Evolutionary conservation across 2,113 vertebrate species (phyloP), one percentile per base, ranked within the genome.

Genomic region (Gymnocephalus cernua): DNA sequence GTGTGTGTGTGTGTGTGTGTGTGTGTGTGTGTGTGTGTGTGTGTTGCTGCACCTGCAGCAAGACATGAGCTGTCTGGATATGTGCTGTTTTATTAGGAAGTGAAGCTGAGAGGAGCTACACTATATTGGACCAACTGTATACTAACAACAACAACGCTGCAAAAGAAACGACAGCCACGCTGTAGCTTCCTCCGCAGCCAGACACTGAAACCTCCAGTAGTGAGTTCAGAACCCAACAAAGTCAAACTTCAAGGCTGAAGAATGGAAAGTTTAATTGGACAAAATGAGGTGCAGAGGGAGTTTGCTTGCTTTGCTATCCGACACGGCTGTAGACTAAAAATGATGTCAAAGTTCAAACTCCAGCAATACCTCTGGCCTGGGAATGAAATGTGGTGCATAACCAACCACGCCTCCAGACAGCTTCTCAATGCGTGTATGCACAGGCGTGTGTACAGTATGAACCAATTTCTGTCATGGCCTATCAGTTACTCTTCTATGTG

Each of bases 211-310:
- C 23, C 64, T 35, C 59, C 82, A 74, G 66, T 0, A 53, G 35
- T 27, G 66, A 75, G 50, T 41, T 72, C 57, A 35, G 19, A 62
- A 29, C 12, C 16, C 35, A 73, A 68, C 72, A 77, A 59, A 82
- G 62, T 76, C 78, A 12, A 64, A 77, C 78, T 77, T 84, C 75
- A 79, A 69, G 50, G 57, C 35, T 92, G 80, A 92, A 74, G 69
- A 91, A 86, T 70, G 74, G 75, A 21, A 62, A 84, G 84, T 66
- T 78, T 58, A 90, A 91, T 87, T 80, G 80, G 80, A 84, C 58
- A 70, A 84, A 92, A 91, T 81, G 88, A 92, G 83, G 53, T 51
- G 74, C 79, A 45, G 74, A 38, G 68, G 81, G 78, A 75, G 73
- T 66, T 78, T 62, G 77, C 78, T 69, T 15, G 47, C 72, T 74